phyloP scores from a whole-genome alignment of 2,888 invertebrate species.

The Brachynemurus nebulosus region DNA sequence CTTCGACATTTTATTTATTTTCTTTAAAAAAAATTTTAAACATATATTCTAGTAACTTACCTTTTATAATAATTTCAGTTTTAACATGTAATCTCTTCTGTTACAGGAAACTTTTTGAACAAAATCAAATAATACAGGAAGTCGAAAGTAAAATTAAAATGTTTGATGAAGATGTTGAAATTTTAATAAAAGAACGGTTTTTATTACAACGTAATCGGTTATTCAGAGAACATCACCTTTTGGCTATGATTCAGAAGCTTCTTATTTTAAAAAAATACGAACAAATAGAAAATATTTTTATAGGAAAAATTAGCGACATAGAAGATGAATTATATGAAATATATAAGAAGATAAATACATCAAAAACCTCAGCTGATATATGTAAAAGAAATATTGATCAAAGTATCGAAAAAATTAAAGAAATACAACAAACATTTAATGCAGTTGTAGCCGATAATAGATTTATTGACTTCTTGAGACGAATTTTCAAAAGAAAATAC shows the following conservation, averaged over 20 bases:
- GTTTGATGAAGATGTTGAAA: slow-evolving; percentile 49
- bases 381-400: slow-evolving; percentile 32
- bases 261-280: slow-evolving; percentile 60
- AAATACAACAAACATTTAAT: slow-evolving; percentile 41
- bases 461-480: slow-evolving; percentile 61
- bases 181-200: slow-evolving; percentile 41
- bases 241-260: slow-evolving; percentile 59
- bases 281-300: slow-evolving; percentile 47
- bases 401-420: slow-evolving; percentile 33
- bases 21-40: too few species aligned
- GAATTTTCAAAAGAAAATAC: slow-evolving; percentile 74
- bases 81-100: too few species aligned
- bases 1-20: too few species aligned
- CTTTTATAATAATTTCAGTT: too few species aligned
- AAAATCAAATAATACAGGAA: slow-evolving; percentile 45
- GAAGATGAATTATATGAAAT: slow-evolving; percentile 34
- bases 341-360: slow-evolving; percentile 35
- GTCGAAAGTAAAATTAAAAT: slow-evolving; percentile 43
- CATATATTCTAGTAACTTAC: too few species aligned
- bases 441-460: slow-evolving; percentile 51
- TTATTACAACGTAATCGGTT: slow-evolving; percentile 41
- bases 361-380: slow-evolving; percentile 38
- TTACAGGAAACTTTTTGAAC: slow-evolving; percentile 43
- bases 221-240: slow-evolving; percentile 47
- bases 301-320: slow-evolving; percentile 38